Base-by-base conservation (phyloP, 1,140 invertebrate species). In the Thalassaphorura encarpata region DNA sequence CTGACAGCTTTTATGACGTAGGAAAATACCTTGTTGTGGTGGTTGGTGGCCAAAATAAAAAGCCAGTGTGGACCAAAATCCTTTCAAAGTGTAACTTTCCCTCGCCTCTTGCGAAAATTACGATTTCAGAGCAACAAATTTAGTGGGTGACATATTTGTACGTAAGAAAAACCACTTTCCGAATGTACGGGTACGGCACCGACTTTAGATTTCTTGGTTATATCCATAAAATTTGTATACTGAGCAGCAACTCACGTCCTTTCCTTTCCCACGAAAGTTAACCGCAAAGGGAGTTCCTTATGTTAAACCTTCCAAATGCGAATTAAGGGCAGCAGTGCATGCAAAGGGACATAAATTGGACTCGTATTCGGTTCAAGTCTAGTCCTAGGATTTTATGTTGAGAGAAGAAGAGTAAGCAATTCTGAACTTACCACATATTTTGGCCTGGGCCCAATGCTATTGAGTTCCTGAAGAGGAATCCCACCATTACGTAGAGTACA, bases 401-500 rank as follows among this genome's bases (percentile, higher is more conserved):
- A 58, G 52, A 24, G 28, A 39, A 46, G 21, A 31, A 21, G 29
- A 45, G 18, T 29, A n/a, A 40, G 19, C 41, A 26, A 48, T 43
- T 19, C 31, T 51, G n/a, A 45, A 61, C 68, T 70, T 68, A 73
- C 73, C 68, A 73, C 66, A 55, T 56, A 65, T 67, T 73, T 72
- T 53, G 67, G 67, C 62, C 73, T 69, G 19, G 43, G 40, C n/a
- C 67, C 63, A 63, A 68, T 61, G 69, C 66, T 28, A 54, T 67
- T 68, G 45, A 68, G 62, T 52, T 83, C 80, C 66, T 80, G 76
- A 46, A 80, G 68, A 45, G 80, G 80, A 70, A 82, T 77, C 27
- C 78, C 78, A 61, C 71, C 71, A n/a, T 36, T 36, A 18, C 82
- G 73, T 57, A 84, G 73, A 24, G 81, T 83, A 68, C 81, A 84